phyloP scores from a whole-genome alignment of 1,140 invertebrate genomes.

The Drosophila takahashii region DNA sequence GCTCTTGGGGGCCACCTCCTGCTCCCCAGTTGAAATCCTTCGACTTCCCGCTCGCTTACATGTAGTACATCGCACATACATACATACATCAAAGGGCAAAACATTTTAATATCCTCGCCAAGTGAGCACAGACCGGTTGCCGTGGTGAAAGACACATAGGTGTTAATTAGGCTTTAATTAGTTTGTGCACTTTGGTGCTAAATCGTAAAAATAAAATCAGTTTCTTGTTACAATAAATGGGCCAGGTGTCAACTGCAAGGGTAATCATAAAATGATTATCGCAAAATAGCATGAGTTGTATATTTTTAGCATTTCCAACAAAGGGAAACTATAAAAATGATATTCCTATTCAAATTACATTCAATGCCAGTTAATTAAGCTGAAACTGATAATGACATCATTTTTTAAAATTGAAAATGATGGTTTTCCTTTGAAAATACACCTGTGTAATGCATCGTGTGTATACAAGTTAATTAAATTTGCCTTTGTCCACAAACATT shows the following conservation, averaged over 20 bases:
- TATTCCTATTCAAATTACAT: not conserved
- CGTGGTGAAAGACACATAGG: conserved; percentile 14
- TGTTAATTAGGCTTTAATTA: conserved; percentile 66
- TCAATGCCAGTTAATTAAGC: conserved; percentile 5
- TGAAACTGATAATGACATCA: not conserved
- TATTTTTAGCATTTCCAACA: not conserved
- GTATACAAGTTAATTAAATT: conserved; percentile 2
- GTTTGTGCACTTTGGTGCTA: conserved; percentile 55
- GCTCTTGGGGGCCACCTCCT: not conserved
- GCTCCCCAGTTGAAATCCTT: not conserved
- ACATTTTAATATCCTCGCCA: conserved; percentile 21
- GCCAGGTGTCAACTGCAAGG: not conserved
- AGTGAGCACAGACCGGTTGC: conserved; percentile 17
- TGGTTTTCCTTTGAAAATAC: too few species aligned
- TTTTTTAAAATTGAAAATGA: not conserved
- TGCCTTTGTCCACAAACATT: not conserved
- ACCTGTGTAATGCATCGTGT: not conserved
- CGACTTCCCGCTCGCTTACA: not conserved
- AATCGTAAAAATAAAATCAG: conserved; percentile 48
- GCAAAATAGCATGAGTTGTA: not conserved
- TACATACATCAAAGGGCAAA: conserved; percentile 33
- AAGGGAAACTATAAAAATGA: not conserved
- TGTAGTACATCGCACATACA: not conserved
- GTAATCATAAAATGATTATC: conserved; percentile 9
- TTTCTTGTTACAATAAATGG: conserved; percentile 26